Base-by-base conservation (phyloP, 2,113 vertebrate genomes). In the Leuciscus idus region DNA sequence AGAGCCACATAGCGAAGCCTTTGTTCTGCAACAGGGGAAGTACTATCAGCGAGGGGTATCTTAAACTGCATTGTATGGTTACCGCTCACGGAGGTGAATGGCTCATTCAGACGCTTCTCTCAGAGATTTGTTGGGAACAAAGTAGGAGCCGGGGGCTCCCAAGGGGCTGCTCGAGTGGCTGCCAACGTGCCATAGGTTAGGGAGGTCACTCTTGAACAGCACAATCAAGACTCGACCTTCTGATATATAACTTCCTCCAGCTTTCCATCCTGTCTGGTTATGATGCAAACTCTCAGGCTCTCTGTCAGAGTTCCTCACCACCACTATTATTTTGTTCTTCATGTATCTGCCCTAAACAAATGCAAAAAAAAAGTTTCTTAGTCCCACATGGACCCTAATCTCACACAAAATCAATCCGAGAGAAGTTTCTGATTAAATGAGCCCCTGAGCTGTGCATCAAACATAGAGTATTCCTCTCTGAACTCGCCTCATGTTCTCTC, bases 181-280 rank as follows among this genome's bases (percentile, higher is more conserved):
- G 92, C 92, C 91, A 95, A 95, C 92, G 94, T 96, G 95, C 93
- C 93, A 95, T 93, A 96, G 96, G 95, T 96, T 95, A 96, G 91
- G 75, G 92, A 92, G 93, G 93, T 93, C 90, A 93, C 91, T 94
- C 90, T 89, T 86, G 70, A 94, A 94, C 94, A 94, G 94, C 92
- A 95, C 95, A 94, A 95, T 94, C 91, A 95, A 94, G 92, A 93
- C 93, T 90, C 93, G 75, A 92, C 84, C 91, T 91, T 92, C 93
- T 96, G 94, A 96, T 95, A 87, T 93, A 96, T 91, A 93, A 95
- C 95, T 97, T 96, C 95, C 95, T 95, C 84, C 90, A 72, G 89
- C 91, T 92, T 94, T 94, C 94, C 92, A 90, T 81, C 91, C 88
- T 75, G 23, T 91, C 89, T 88, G 55, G 87, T 85, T 85, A 87